Evolutionary conservation across 2,797 vertebrate species (phyloP).

Genomic region (Myotis daubentonii): DNA sequence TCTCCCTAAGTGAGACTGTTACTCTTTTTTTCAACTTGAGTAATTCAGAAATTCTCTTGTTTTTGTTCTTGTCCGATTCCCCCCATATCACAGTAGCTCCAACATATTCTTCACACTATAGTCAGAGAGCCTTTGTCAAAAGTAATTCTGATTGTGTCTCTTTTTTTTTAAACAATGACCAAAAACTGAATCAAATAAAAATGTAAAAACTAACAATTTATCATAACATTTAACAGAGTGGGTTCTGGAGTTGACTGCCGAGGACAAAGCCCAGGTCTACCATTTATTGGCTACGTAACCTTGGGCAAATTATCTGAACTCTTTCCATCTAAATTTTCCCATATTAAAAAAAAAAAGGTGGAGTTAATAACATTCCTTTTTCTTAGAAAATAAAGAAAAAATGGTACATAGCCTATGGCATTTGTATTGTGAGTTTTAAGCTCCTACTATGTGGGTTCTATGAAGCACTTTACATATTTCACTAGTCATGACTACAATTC

Average conservation of each 20-base stretch:
- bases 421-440: constrained; percentile 1
- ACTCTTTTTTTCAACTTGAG: neutral
- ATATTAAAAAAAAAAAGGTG: neutral
- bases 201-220: neutral
- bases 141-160: neutral
- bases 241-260: neutral
- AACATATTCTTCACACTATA: neutral
- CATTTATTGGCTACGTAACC: neutral
- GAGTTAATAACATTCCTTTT: neutral
- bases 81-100: neutral
- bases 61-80: neutral
- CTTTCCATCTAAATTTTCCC: neutral
- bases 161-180: neutral
- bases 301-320: neutral
- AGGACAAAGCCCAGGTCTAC: neutral
- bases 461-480: neutral
- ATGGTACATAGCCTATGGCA: neutral
- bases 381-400: neutral
- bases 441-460: neutral
- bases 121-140: neutral
- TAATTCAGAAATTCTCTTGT: neutral
- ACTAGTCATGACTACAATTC: neutral
- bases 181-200: neutral
- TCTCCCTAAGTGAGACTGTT: neutral
- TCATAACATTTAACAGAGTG: neutral